Conservation (phyloP, 2,888 invertebrate species). For the Agrypnus murinus region DNA sequence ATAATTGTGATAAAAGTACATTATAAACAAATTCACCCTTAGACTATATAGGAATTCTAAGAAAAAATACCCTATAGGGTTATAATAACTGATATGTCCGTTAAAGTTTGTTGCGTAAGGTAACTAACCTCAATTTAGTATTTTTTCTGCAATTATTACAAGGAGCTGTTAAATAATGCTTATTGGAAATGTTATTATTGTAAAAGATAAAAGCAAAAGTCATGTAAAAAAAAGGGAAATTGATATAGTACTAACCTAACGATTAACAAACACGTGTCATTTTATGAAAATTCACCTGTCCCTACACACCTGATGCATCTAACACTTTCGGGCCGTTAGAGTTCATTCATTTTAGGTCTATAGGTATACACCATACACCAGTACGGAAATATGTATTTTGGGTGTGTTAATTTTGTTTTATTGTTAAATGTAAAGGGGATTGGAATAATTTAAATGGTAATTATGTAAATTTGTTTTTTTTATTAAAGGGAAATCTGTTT, state of each 20-base stretch:
- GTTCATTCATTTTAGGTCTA: slow-evolving; percentile 43
- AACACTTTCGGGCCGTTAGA: slow-evolving; percentile 60
- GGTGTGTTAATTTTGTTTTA: slow-evolving; percentile 14
- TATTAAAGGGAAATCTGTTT: too few relatives aligned
- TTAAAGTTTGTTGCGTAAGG: too few relatives aligned
- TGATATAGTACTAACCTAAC: slow-evolving; percentile 37
- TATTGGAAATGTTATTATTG: too few relatives aligned
- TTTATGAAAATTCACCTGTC: slow-evolving; percentile 65
- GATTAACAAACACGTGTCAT: slow-evolving; percentile 61
- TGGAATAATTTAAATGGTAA: not conserved
- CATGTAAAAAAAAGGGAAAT: slow-evolving; percentile 11
- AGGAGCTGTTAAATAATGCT: too few relatives aligned
- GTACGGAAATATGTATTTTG: slow-evolving; percentile 44
- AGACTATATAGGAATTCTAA: too few relatives aligned
- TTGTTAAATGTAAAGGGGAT: too few relatives aligned
- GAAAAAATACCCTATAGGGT: too few relatives aligned
- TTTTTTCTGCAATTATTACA: too few relatives aligned
- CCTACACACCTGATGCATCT: slow-evolving; percentile 64
- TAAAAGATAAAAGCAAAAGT: slow-evolving; percentile 21
- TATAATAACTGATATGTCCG: too few relatives aligned
- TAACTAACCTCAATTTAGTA: too few relatives aligned
- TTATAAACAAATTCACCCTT: too few relatives aligned
- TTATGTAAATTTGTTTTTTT: too few relatives aligned
- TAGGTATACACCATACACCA: slow-evolving; percentile 56
- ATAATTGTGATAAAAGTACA: slow-evolving; percentile 8